Percentiles rank a stretch among this genome's conserved stretches.
phyloP scores from a whole-genome alignment of 2,888 invertebrate genomes.

The Sacculina carcini region DNA sequence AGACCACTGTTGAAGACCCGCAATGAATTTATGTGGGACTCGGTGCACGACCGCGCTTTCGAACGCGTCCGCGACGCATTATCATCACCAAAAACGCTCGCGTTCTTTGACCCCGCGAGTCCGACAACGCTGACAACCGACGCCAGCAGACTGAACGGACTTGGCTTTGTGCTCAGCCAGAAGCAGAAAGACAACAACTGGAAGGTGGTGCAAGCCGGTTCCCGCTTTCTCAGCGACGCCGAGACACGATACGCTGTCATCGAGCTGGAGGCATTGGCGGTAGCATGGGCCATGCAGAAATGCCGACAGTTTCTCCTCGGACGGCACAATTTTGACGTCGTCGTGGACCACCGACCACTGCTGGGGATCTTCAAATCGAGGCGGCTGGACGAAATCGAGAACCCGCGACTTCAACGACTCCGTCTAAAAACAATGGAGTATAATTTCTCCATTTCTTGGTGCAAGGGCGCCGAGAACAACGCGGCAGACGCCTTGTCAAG shows the following conservation, averaged over 20 bases:
- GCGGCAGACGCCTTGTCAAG: neutral
- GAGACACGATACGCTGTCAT: neutral
- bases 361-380: neutral
- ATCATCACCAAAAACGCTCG: neutral
- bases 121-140: neutral
- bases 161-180: neutral
- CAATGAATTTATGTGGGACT: neutral
- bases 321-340: neutral
- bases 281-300: neutral
- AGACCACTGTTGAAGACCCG: neutral
- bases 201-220: neutral
- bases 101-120: neutral
- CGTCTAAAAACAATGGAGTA: neutral
- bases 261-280: neutral
- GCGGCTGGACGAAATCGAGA: neutral
- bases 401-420: neutral
- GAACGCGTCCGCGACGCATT: neutral
- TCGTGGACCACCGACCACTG: neutral
- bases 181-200: neutral
- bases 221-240: neutral
- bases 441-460: neutral
- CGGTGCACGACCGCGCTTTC: neutral
- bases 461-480: neutral
- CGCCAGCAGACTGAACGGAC: neutral
- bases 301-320: neutral